phyloP scores from a whole-genome alignment of 2,113 vertebrate genomes.

The Danionella cerebrum region DNA sequence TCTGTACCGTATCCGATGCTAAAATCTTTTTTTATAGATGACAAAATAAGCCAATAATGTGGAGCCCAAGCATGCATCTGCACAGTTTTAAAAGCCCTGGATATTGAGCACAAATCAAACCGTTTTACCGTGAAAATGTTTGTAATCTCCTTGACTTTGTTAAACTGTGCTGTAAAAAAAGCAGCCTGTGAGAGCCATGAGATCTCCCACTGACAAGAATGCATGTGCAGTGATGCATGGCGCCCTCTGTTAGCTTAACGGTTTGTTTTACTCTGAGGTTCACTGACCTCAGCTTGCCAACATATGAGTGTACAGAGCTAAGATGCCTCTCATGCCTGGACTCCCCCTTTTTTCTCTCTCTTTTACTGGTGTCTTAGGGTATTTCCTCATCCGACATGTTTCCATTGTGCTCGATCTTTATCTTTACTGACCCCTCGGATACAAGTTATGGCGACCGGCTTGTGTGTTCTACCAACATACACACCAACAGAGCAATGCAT shows the following conservation, averaged over 20 bases:
- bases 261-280: constrained; percentile 42
- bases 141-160: neutral
- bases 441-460: neutral
- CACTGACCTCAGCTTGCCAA: constrained; percentile 39
- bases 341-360: neutral
- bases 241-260: constrained; percentile 34
- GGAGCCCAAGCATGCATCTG: too few relatives aligned
- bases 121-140: neutral
- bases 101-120: neutral
- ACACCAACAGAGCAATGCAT: constrained; percentile 31
- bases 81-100: too few relatives aligned
- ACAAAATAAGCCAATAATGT: too few relatives aligned
- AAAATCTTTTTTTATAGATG: too few relatives aligned
- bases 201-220: constrained; percentile 32
- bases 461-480: neutral
- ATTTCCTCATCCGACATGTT: constrained; percentile 5
- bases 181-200: constrained; percentile 15
- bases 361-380: neutral
- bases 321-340: constrained; percentile 25
- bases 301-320: constrained; percentile 30
- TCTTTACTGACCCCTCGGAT: neutral
- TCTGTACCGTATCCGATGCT: too few relatives aligned
- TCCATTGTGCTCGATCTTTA: constrained; percentile 1
- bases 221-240: constrained; percentile 24
- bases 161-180: constrained; percentile 20